Percentiles rank a stretch among this genome's conserved stretches.
These are phyloP conservation scores for Meliscaeva auricollis DNA, from an alignment of 2,888 invertebrate genomes.

Conservation along the genomic window DNA sequence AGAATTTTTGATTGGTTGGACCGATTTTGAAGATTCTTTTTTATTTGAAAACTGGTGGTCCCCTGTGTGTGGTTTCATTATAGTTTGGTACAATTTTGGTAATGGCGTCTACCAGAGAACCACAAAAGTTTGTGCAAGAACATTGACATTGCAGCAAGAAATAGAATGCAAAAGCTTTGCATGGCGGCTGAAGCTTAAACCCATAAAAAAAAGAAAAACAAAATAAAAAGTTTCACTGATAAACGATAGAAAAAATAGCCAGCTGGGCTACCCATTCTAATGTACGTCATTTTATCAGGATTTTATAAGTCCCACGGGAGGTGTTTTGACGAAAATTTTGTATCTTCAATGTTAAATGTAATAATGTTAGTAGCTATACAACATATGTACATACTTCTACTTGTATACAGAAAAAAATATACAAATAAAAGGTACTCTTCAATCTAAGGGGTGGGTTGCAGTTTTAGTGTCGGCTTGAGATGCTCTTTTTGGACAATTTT, in stretches of 20 bases:
- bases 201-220: not conserved
- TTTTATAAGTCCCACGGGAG: constrained; percentile 69
- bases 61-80: too few relatives aligned
- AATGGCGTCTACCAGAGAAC: too few relatives aligned
- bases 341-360: constrained; percentile 68
- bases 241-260: not conserved
- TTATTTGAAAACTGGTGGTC: too few relatives aligned
- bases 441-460: constrained; percentile 36
- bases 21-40: too few relatives aligned
- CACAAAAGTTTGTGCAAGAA: constrained; percentile 3
- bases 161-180: constrained; percentile 28
- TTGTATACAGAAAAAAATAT: not conserved
- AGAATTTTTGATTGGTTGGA: too few relatives aligned
- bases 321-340: constrained; percentile 71
- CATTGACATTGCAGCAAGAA: constrained; percentile 21
- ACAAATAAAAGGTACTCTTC: constrained; percentile 10
- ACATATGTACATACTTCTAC: too few relatives aligned
- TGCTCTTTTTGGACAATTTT: constrained; percentile 32
- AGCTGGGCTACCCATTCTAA: constrained; percentile 47
- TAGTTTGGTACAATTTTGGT: too few relatives aligned
- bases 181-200: not conserved
- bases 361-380: constrained; percentile 59
- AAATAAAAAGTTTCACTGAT: not conserved
- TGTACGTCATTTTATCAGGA: constrained; percentile 71
- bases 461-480: constrained; percentile 64